phyloP scores from a whole-genome alignment of 2,888 invertebrate species.

The Stegophylla sp. region DNA sequence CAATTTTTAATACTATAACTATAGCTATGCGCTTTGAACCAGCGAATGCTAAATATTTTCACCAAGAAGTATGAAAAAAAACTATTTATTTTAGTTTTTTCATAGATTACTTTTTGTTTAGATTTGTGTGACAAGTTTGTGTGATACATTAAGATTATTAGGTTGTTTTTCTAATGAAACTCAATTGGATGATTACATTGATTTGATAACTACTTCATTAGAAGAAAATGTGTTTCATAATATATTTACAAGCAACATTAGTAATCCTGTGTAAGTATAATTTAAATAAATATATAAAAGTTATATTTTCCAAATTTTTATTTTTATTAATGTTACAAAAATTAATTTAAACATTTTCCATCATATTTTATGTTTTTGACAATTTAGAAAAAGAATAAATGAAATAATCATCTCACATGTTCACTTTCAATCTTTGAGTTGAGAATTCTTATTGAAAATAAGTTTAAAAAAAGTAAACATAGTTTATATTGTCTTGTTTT shows the following conservation, averaged over 20 bases:
- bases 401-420: constrained; percentile 8
- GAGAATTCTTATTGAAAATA: constrained; percentile 12
- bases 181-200: constrained; percentile 67
- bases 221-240: constrained; percentile 71
- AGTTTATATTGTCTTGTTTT: constrained; percentile 1
- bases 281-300: constrained; percentile 18
- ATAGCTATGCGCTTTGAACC: constrained; percentile 99
- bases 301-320: not conserved
- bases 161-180: constrained; percentile 82
- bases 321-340: not conserved
- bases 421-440: constrained; percentile 12
- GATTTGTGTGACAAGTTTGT: constrained; percentile 92
- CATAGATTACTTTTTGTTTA: constrained; percentile 65
- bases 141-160: constrained; percentile 87
- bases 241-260: constrained; percentile 78
- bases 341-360: not conserved
- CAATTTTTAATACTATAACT: constrained; percentile 84
- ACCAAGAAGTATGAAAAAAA: constrained; percentile 90
- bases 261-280: constrained; percentile 67
- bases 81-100: not conserved
- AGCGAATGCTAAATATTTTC: constrained; percentile 97
- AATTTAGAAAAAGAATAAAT: constrained; percentile 21
- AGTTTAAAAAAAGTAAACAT: constrained; percentile 40
- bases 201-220: constrained; percentile 64
- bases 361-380: constrained; percentile 19